Evolutionary conservation across 2,113 vertebrate genomes (phyloP).

Genomic region (Phycodurus eques): DNA sequence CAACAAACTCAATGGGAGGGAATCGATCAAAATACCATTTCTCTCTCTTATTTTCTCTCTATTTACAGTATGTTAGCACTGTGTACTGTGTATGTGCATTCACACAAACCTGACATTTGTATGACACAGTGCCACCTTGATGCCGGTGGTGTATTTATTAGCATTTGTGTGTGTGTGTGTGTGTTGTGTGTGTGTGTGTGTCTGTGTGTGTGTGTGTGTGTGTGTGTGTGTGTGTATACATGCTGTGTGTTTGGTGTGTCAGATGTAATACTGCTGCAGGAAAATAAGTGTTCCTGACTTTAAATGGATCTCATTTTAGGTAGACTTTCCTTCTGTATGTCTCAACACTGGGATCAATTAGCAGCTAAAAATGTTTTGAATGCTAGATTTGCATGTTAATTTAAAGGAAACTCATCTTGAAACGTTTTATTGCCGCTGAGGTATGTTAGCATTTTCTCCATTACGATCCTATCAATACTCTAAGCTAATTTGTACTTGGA

Average conservation of each 20-base stretch:
- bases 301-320: constrained; percentile 30
- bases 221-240: constrained; percentile 15
- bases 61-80: neutral
- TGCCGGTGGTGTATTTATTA: neutral
- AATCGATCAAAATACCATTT: constrained; percentile 53
- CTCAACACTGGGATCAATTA: constrained; percentile 35
- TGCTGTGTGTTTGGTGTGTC: constrained; percentile 15
- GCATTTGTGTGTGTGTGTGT: no score
- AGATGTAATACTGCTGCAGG: no score
- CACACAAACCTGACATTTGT: constrained; percentile 25
- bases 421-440: neutral
- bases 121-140: constrained; percentile 40
- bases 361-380: constrained; percentile 7
- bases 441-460: neutral
- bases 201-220: constrained; percentile 6
- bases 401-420: constrained; percentile 2
- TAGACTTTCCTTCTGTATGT: constrained; percentile 15
- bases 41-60: constrained; percentile 12
- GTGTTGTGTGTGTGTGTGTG: constrained; percentile 9
- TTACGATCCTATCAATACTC: neutral
- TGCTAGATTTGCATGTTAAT: constrained; percentile 20
- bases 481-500: neutral
- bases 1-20: constrained; percentile 33
- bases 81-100: constrained; percentile 11
- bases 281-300: constrained; percentile 6